Evolutionary conservation across 2,113 vertebrate genomes (phyloP).

Genomic region (Motacilla alba): DNA sequence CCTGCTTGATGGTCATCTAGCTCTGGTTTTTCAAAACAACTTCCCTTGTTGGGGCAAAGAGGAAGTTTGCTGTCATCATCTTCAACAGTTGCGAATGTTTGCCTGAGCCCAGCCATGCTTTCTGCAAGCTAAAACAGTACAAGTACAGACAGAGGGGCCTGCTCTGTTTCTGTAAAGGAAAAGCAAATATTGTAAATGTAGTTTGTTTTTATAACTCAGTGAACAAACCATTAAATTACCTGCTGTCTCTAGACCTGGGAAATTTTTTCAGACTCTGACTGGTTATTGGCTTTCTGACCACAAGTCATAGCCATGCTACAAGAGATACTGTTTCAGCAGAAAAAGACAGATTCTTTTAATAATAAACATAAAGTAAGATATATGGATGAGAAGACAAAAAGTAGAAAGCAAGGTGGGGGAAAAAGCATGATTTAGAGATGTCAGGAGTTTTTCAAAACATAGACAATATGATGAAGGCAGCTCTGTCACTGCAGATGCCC

Average conservation of each 20-base stretch:
- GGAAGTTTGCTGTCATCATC: not conserved
- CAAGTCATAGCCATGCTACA: not conserved
- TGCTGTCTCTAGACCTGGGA: not conserved
- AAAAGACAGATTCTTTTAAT: not conserved
- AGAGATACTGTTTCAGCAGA: not conserved
- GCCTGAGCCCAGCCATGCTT: not conserved
- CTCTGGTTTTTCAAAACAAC: not conserved
- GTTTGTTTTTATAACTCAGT: not conserved
- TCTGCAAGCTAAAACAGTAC: not conserved
- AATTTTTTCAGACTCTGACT: not conserved
- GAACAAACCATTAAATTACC: not conserved
- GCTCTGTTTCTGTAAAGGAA: not conserved
- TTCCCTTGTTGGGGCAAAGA: not conserved
- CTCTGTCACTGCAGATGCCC: not conserved
- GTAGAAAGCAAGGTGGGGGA: not conserved
- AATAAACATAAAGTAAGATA: not conserved
- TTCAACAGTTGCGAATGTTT: not conserved
- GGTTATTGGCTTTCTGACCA: not conserved
- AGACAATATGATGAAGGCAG: not conserved
- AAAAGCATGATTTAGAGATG: not conserved
- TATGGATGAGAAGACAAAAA: not conserved
- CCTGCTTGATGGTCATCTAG: not conserved
- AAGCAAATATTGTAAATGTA: not conserved
- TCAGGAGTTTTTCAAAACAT: not conserved
- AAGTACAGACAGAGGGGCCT: not conserved